These are phyloP conservation scores for Natrix natrix DNA, from an alignment of 2,797 vertebrate species.

Conservation along the genomic window DNA sequence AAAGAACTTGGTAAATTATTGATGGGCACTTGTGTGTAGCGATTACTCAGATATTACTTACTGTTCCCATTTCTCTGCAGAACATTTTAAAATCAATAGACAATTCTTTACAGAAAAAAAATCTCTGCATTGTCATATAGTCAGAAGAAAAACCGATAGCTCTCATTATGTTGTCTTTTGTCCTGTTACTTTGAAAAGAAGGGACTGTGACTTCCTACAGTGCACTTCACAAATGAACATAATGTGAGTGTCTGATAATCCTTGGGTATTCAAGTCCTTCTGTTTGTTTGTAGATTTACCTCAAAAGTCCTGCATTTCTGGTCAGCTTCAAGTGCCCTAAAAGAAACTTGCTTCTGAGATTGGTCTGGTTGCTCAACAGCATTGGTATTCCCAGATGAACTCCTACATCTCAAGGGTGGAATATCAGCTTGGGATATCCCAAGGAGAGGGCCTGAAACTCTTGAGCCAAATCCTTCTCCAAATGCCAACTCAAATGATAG, in stretches of 20 bases:
- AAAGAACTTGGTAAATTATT: not conserved
- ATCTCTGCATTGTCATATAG: not conserved
- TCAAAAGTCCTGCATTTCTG: not conserved
- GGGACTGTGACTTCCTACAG: not conserved
- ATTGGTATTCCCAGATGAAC: not conserved
- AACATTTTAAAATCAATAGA: not conserved
- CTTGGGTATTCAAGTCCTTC: not conserved
- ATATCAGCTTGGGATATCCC: not conserved
- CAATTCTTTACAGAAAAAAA: not conserved
- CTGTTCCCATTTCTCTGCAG: not conserved
- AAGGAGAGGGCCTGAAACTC: not conserved
- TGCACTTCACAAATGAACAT: not conserved
- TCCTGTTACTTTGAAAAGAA: not conserved
- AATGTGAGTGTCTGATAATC: not conserved
- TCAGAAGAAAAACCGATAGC: not conserved
- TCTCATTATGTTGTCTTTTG: not conserved
- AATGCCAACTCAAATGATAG: not conserved
- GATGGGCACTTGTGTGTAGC: not conserved
- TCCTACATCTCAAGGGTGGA: not conserved
- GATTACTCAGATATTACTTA: not conserved
- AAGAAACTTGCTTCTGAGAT: not conserved
- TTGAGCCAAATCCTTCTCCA: not conserved
- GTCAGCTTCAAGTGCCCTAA: not conserved
- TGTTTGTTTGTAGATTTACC: not conserved
- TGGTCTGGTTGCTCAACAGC: not conserved